These are phyloP conservation scores for Lutjanus erythropterus DNA, from an alignment of 2,113 vertebrate genomes.

Conservation along the genomic window DNA sequence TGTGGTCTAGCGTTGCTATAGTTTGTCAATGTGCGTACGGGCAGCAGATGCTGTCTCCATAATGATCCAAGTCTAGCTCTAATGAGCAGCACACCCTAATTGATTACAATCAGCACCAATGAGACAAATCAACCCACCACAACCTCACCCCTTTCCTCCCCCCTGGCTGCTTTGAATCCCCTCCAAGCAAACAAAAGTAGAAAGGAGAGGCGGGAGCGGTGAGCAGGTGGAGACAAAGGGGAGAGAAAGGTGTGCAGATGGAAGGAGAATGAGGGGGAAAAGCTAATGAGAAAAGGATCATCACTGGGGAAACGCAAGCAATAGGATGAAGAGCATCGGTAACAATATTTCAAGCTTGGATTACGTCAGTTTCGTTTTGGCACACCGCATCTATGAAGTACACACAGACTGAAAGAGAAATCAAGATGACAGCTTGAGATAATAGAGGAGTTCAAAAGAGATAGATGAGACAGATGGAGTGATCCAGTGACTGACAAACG, in stretches of 20 bases:
- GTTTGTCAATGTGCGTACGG: constrained; percentile 32
- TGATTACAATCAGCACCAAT: constrained; percentile 67
- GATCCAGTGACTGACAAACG: constrained; percentile 4
- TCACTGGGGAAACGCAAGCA: constrained; percentile 8
- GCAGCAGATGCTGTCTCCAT: constrained; percentile 49
- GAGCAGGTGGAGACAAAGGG: constrained; percentile 45
- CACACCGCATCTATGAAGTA: not conserved
- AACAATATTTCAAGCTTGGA: constrained; percentile 31
- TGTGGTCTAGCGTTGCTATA: constrained; percentile 16
- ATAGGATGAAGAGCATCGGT: constrained; percentile 32
- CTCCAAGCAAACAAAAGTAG: constrained; percentile 38
- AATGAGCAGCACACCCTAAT: constrained; percentile 59
- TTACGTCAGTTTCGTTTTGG: constrained; percentile 27
- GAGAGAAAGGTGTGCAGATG: constrained; percentile 25
- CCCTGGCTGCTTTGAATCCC: constrained; percentile 34
- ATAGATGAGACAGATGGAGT: constrained; percentile 12
- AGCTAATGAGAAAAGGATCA: constrained; percentile 47
- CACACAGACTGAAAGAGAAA: constrained; percentile 15
- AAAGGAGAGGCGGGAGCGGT: constrained; percentile 18
- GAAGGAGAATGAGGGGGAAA: constrained; percentile 32
- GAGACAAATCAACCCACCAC: constrained; percentile 57
- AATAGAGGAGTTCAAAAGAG: constrained; percentile 16
- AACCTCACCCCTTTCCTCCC: not conserved
- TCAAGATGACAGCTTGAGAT: constrained; percentile 17
- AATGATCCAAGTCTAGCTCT: constrained; percentile 45